These are phyloP conservation scores for Paramacrobiotus metropolitanus DNA, from an alignment of 1,140 invertebrate genomes.

Conservation along the genomic window DNA sequence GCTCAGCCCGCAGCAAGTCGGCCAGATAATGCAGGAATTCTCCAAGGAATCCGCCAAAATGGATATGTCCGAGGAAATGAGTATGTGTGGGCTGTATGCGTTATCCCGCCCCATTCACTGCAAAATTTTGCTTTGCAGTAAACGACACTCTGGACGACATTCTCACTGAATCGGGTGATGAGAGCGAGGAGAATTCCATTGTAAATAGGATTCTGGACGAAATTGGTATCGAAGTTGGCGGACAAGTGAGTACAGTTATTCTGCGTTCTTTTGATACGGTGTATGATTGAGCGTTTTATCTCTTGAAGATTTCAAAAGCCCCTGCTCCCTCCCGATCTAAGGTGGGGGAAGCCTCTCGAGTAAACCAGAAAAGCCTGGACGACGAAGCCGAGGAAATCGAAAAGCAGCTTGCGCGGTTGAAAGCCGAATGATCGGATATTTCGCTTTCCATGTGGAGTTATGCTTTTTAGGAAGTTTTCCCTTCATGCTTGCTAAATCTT, in stretches of 20 bases:
- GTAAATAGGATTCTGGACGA: conserved; percentile 72
- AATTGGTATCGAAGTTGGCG: conserved; percentile 78
- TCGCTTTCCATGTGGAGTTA: too few relatives aligned
- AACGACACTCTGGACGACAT: conserved; percentile 74
- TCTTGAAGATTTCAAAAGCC: conserved; percentile 27
- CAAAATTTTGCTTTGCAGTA: conserved; percentile 32
- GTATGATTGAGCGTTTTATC: conserved; percentile 5
- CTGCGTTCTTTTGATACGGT: conserved; percentile 6
- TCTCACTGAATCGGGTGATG: conserved; percentile 61
- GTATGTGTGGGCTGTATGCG: conserved; percentile 28
- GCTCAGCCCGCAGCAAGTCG: conserved; percentile 58
- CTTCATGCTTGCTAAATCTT: conserved; percentile 14
- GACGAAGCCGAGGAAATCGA: conserved; percentile 42
- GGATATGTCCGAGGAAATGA: conserved; percentile 86
- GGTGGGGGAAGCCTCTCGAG: conserved; percentile 29
- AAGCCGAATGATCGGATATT: conserved; percentile 23
- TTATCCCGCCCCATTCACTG: background rate
- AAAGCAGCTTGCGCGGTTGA: conserved; percentile 45
- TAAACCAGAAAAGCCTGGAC: conserved; percentile 24
- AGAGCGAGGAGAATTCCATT: conserved; percentile 61
- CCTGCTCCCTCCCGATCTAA: conserved; percentile 33
- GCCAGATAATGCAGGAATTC: conserved; percentile 55
- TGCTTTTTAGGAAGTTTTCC: too few relatives aligned
- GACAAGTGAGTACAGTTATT: conserved; percentile 34
- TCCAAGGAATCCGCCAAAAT: conserved; percentile 54